Evolutionary conservation across 2,888 invertebrate genomes (phyloP).

Genomic region (Apodemia duryi): DNA sequence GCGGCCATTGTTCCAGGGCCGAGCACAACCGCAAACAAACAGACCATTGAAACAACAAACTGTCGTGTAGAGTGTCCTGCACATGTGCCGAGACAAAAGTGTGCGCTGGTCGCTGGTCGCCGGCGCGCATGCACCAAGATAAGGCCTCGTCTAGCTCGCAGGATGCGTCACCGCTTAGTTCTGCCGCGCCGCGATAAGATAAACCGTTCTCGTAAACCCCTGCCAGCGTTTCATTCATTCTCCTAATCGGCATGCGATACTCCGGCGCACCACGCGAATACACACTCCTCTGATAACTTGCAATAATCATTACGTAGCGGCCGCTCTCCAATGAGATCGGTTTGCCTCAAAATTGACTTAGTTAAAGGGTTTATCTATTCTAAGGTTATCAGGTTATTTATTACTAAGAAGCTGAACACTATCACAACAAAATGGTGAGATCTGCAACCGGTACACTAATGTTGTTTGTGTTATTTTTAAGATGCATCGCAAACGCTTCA

Average conservation of each 20-base stretch:
- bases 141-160: not conserved
- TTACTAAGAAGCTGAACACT: not conserved
- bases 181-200: conserved; percentile 11
- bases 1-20: conserved; percentile 22
- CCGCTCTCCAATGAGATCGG: not conserved
- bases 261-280: not conserved
- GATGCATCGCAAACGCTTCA: not conserved
- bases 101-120: not conserved
- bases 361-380: not conserved
- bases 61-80: not conserved
- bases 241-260: not conserved
- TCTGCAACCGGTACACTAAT: not conserved
- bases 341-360: not conserved
- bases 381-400: not conserved
- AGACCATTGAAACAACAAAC: conserved; percentile 9
- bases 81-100: conserved; percentile 3
- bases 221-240: not conserved
- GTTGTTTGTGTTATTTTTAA: not conserved
- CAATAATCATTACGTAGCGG: not conserved
- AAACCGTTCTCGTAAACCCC: not conserved
- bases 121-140: not conserved
- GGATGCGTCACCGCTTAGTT: conserved; percentile 8
- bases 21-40: not conserved
- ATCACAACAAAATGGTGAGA: not conserved
- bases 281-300: not conserved